phyloP scores from a whole-genome alignment of 1,140 invertebrate species.

The Myzus persicae region DNA sequence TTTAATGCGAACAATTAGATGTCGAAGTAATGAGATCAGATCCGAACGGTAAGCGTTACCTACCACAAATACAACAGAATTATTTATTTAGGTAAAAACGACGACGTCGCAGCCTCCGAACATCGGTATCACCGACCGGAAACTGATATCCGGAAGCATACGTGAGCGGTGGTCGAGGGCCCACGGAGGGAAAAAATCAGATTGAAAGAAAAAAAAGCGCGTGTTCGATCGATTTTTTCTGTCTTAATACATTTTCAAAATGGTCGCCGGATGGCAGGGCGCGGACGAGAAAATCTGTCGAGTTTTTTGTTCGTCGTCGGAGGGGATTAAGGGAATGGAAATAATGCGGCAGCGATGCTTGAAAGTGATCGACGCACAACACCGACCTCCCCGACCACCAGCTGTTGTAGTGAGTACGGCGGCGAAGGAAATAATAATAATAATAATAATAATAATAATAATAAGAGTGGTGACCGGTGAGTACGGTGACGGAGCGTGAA shows the following conservation, averaged over 20 bases:
- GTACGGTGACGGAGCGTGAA: not conserved
- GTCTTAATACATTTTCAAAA: not conserved
- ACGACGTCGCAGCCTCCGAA: not conserved
- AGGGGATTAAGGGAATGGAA: not conserved
- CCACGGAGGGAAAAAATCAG: not conserved
- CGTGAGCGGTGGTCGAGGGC: not conserved
- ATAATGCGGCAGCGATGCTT: not conserved
- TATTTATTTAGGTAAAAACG: not conserved
- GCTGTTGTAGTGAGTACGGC: not conserved
- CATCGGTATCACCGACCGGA: not conserved
- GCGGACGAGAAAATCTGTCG: not conserved
- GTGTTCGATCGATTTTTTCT: not conserved
- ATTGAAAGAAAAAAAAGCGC: not conserved
- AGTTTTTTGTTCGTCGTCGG: not conserved
- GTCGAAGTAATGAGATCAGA: not conserved
- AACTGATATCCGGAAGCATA: not conserved
- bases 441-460: constrained; percentile 25
- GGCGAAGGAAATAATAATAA: not conserved
- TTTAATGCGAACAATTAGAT: too few relatives aligned
- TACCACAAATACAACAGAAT: not conserved
- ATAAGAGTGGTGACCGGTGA: not conserved
- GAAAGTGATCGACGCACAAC: too few relatives aligned
- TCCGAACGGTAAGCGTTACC: not conserved
- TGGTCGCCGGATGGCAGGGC: not conserved
- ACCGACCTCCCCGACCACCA: not conserved